Percentiles rank a stretch among this genome's conserved stretches.
These are phyloP conservation scores for Glaucopsyche alexis DNA, from an alignment of 2,888 invertebrate species.

Conservation along the genomic window DNA sequence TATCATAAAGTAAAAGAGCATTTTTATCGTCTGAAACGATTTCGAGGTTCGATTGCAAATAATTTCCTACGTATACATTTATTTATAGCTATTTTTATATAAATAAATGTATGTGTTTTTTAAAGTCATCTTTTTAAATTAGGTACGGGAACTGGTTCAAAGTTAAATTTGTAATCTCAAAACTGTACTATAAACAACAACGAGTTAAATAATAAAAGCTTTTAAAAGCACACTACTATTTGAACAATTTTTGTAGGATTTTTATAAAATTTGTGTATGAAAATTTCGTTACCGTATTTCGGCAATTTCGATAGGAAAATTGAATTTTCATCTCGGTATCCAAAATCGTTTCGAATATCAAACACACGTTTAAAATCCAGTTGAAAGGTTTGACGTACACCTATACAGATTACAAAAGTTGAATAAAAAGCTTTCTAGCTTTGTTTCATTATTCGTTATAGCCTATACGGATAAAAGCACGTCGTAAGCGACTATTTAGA, in stretches of 20 bases:
- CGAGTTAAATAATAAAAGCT: not conserved
- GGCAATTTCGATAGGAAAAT: conserved; percentile 14
- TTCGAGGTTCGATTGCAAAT: no score
- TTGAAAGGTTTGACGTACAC: conserved; percentile 6
- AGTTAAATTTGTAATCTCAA: no score
- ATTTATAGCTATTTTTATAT: no score
- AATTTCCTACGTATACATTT: no score
- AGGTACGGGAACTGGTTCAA: no score
- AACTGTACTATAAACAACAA: no score
- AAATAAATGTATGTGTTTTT: no score
- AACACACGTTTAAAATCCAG: conserved; percentile 16
- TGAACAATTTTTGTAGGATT: not conserved
- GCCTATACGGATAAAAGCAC: not conserved
- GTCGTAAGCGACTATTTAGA: not conserved
- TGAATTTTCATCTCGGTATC: conserved; percentile 4
- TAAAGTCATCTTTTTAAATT: no score
- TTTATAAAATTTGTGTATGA: conserved; percentile 6
- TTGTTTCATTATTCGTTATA: not conserved
- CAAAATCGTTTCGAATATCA: conserved; percentile 9
- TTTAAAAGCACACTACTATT: not conserved
- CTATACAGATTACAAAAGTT: conserved; percentile 6
- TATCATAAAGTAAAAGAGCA: not conserved
- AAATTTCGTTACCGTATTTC: conserved; percentile 9
- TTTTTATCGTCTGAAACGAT: not conserved
- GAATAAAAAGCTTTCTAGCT: conserved; percentile 2